Evolutionary conservation across 2,888 invertebrate genomes (phyloP).

Genomic region (Sinodicranocentrus sp.): DNA sequence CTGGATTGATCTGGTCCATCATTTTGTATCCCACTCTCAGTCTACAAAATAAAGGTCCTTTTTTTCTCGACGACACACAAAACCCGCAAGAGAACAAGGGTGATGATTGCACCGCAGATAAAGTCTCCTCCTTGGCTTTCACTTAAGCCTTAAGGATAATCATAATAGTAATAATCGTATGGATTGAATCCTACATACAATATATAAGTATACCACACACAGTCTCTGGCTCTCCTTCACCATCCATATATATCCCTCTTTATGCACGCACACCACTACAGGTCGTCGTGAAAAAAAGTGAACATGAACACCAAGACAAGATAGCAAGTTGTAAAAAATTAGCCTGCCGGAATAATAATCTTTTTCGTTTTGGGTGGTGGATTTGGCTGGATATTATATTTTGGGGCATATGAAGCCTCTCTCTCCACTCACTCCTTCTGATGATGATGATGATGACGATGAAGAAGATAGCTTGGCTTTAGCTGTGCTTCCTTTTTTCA

Average conservation of each 20-base stretch:
- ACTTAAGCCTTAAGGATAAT: slow-evolving; percentile 61
- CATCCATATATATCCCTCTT: slow-evolving; percentile 3
- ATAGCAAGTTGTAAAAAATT: slow-evolving; percentile 59
- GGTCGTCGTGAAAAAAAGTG: slow-evolving; percentile 25
- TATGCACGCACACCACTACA: neutral
- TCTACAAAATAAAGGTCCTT: neutral
- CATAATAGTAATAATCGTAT: slow-evolving; percentile 61
- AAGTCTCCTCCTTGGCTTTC: slow-evolving; percentile 40
- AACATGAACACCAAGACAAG: slow-evolving; percentile 10
- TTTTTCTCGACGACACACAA: slow-evolving; percentile 1
- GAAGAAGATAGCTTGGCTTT: slow-evolving; percentile 62
- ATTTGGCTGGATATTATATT: slow-evolving; percentile 44
- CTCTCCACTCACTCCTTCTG: slow-evolving; percentile 15
- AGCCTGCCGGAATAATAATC: slow-evolving; percentile 64
- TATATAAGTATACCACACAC: slow-evolving; percentile 24
- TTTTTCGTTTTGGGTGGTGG: slow-evolving; percentile 42
- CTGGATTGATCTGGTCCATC: slow-evolving; percentile 67
- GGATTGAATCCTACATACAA: slow-evolving; percentile 51
- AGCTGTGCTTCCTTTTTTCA: slow-evolving; percentile 11
- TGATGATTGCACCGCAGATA: slow-evolving; percentile 51
- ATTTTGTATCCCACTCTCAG: slow-evolving; percentile 38
- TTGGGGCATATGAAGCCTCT: neutral
- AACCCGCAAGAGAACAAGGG: slow-evolving; percentile 24
- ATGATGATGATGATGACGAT: slow-evolving; percentile 62
- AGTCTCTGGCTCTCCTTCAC: neutral